These are phyloP conservation scores for Oryzias javanicus DNA, from an alignment of 2,113 vertebrate species.

Conservation along the genomic window DNA sequence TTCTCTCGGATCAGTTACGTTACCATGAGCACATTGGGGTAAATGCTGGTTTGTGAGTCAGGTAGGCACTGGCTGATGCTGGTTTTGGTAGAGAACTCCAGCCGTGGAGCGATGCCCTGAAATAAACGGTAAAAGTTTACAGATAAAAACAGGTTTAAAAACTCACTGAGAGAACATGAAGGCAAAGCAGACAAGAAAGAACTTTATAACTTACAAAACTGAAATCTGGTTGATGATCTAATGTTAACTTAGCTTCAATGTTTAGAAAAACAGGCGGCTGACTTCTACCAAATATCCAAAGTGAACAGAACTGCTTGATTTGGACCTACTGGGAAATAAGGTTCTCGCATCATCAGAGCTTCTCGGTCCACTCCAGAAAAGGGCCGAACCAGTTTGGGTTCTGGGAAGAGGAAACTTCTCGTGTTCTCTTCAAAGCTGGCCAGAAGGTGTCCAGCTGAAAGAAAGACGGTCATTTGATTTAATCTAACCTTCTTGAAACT, in stretches of 20 bases:
- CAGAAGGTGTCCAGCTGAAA: conserved; percentile 64
- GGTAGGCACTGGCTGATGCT: conserved; percentile 75
- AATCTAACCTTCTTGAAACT: not conserved
- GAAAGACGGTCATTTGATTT: conserved; percentile 8
- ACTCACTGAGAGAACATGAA: not conserved
- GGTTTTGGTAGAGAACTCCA: conserved; percentile 82
- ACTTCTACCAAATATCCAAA: not conserved
- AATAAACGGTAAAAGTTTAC: not conserved
- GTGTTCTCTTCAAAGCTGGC: conserved; percentile 79
- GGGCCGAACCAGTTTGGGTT: conserved; percentile 73
- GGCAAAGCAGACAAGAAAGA: too few species aligned
- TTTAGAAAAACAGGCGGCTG: not conserved
- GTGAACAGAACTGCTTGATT: not conserved
- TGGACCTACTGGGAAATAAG: conserved; percentile 75
- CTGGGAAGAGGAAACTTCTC: conserved; percentile 80
- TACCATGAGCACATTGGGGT: conserved; percentile 67
- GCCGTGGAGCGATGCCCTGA: conserved; percentile 81
- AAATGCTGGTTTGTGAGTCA: conserved; percentile 51
- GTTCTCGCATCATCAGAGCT: conserved; percentile 76
- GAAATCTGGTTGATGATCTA: too few species aligned
- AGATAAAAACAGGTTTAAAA: not conserved
- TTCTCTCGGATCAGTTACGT: not conserved
- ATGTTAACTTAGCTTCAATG: too few species aligned
- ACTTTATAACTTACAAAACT: too few species aligned
- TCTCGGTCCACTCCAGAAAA: conserved; percentile 73